Evolutionary conservation across 2,797 vertebrate genomes (phyloP), one percentile per base, ranked within the genome.

Genomic region (Zenarchopterus dispar): DNA sequence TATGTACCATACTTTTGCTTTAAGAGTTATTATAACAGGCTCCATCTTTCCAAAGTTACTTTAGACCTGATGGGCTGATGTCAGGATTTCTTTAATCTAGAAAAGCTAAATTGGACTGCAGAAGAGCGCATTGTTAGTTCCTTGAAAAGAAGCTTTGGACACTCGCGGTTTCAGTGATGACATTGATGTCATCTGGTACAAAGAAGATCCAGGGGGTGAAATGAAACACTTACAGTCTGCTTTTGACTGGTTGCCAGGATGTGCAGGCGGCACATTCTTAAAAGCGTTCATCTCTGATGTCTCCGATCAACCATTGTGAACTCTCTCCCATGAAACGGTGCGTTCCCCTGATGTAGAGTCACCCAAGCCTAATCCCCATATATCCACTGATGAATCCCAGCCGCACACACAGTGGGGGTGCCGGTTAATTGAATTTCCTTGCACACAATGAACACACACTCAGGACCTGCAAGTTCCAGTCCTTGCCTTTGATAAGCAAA

Each of bases 361-460:
- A 82, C 84, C 84, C 76, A 78, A 67, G 74, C 80, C 77, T 92
- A 93, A 93, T 93, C 92, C 88, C 77, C 52, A 86, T 85, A 66
- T 85, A 87, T 82, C 84, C 85, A 75, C 84, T 90, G 88, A 90
- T 91, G 90, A 89, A 87, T 86, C 90, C 84, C 60, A 44, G 80
- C 72, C 80, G 66, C 74, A 77, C 79, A 81, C 80, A 79, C 74
- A 73, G 80, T 71, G 60, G 82, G 85, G 83, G 78, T 86, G 81
- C 68, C 18, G 70, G 82, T 92, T 96, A 95, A 96, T 95, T 95
- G 93, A 95, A 95, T 95, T 95, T 94, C 91, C 92, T 86, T 87
- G 78, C 86, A 89, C 92, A 95, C 94, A 94, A 94, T 94, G 91
- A 93, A 92, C 91, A 92, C 92, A 86, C 91, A 87, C 85, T 89